These are phyloP conservation scores for Hypolimnas misippus DNA, from an alignment of 2,888 invertebrate species.

Conservation along the genomic window DNA sequence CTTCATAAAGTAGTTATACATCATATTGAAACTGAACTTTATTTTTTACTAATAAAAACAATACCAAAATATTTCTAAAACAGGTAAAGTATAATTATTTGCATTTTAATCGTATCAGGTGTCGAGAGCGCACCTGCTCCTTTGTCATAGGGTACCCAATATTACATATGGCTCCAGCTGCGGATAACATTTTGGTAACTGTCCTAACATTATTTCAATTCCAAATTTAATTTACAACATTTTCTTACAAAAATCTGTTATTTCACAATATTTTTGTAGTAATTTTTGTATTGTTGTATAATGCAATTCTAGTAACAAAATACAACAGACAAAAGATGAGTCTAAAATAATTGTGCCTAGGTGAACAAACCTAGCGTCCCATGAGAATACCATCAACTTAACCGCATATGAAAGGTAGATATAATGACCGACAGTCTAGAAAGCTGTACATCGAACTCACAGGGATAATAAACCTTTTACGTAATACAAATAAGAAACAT, in stretches of 20 bases:
- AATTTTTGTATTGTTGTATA: too few relatives aligned
- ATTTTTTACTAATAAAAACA: too few relatives aligned
- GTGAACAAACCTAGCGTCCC: conserved; percentile 19
- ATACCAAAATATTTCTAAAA: neutral
- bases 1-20: too few relatives aligned
- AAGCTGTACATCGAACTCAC: conserved; percentile 12
- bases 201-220: too few relatives aligned
- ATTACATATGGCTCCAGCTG: conserved; percentile 3
- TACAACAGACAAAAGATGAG: neutral
- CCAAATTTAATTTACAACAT: too few relatives aligned
- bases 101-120: conserved; percentile 29
- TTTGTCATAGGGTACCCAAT: conserved; percentile 18
- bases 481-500: neutral
- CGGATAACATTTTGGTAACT: neutral
- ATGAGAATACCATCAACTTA: conserved; percentile 23
- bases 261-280: too few relatives aligned
- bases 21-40: too few relatives aligned
- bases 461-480: conserved; percentile 3
- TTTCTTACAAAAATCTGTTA: too few relatives aligned
- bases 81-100: conserved; percentile 14
- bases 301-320: too few relatives aligned
- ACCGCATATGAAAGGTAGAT: conserved; percentile 24
- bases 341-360: conserved; percentile 11
- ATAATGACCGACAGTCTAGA: conserved; percentile 16
- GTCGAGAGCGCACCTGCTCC: conserved; percentile 28